Base-by-base conservation (phyloP, 2,888 invertebrate species). In the Sympetrum striolatum region DNA sequence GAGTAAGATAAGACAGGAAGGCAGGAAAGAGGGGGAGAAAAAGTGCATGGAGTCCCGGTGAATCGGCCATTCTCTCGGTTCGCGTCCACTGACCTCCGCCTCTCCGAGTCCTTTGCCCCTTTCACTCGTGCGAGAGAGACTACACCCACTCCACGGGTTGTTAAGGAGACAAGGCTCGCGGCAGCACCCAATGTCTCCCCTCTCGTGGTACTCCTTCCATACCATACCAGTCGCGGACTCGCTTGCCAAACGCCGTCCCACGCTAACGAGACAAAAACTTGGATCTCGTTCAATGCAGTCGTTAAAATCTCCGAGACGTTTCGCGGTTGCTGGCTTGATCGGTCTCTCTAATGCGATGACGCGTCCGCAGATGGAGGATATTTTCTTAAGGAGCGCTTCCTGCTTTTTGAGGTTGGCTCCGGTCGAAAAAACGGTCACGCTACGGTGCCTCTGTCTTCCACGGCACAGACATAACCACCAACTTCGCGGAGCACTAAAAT, bases 261-360 rank as follows among this genome's bases (percentile, higher is more conserved):
- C 60, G 60, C 86, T 86, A 86, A 86, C 86, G 86, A 86, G 86
- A 86, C 86, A 64, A 86, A 86, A 86, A 86, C 37, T 86, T 86
- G 86, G 64, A 86, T 60, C 86, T 86, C 86, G 86, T 60, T 86
- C 86, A 86, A 86, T n/a, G 37, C 86, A 60, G 60, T 86, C 86
- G 86, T 86, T 86, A 60, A 86, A 86, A 86, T 86, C 86, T 86
- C 86, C 86, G 82, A 64, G 22, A 37, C 60, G 37, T 60, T 58
- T 25, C 31, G 53, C 53, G 53, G 82, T 48, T 81, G 31, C 53
- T 60, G 48, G 82, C 82, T 35, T 15, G 35, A 58, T 12, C 60
- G 86, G 35, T 53, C 48, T 81, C 53, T 25, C 15, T 12, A 31
- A 73, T 31, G 81, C 48, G 53, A 39, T 31, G 31, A 39, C 44